Conservation (phyloP, 2,797 vertebrate species). For the Protosalanx chinensis region DNA sequence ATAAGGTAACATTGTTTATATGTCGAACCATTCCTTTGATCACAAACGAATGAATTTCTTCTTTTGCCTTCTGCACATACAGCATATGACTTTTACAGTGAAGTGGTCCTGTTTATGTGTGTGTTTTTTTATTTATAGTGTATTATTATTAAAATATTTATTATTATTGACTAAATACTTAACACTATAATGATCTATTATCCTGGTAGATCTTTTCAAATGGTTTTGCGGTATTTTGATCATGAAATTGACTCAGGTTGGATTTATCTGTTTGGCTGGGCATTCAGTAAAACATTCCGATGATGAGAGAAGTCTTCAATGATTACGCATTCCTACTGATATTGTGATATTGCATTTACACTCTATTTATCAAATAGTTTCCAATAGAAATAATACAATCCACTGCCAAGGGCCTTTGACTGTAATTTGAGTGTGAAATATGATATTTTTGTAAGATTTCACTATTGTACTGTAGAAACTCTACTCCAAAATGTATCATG, state of each 20-base stretch:
- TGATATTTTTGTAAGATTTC: constrained; percentile 66
- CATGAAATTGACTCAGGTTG: constrained; percentile 62
- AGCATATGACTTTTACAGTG: constrained; percentile 30
- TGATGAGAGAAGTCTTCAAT: not conserved
- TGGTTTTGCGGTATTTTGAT: constrained; percentile 39
- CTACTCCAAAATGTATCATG: constrained; percentile 29
- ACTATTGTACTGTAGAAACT: constrained; percentile 32
- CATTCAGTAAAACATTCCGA: constrained; percentile 25
- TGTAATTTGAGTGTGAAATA: constrained; percentile 52
- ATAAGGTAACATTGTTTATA: constrained; percentile 2
- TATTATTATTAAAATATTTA: constrained; percentile 27
- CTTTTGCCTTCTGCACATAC: constrained; percentile 48
- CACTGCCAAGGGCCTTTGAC: constrained; percentile 67
- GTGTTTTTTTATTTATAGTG: constrained; percentile 35
- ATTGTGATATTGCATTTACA: constrained; percentile 55
- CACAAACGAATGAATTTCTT: constrained; percentile 7
- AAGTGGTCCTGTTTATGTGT: constrained; percentile 21
- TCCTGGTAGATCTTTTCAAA: constrained; percentile 42
- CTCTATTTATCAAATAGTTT: constrained; percentile 40
- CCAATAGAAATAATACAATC: constrained; percentile 18
- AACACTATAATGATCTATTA: constrained; percentile 12
- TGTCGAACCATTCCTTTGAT: not conserved
- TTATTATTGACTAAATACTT: constrained; percentile 4
- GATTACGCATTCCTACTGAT: not conserved
- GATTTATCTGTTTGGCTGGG: constrained; percentile 42